Evolutionary conservation across 2,797 vertebrate genomes (phyloP).

Genomic region (Leucoraja ocellata): DNA sequence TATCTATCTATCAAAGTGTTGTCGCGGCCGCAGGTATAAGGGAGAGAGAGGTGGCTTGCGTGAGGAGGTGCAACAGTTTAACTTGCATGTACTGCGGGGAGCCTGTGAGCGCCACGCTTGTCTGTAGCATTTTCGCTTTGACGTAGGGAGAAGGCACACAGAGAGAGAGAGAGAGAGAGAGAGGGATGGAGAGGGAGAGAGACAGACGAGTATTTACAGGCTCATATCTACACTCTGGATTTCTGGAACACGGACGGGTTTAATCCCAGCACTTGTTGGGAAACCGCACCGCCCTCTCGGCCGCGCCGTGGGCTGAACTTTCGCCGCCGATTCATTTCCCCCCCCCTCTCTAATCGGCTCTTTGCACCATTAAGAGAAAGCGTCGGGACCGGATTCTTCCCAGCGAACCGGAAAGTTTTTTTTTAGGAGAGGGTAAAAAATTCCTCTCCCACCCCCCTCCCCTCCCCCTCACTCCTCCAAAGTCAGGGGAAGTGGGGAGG

Average conservation of each 20-base stretch:
- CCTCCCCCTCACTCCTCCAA: neutral
- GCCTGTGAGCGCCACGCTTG: slow-evolving; percentile 59
- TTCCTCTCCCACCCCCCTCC: neutral
- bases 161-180: too few species aligned
- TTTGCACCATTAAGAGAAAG: neutral
- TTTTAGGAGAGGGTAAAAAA: too few species aligned
- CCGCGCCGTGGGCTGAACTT: neutral
- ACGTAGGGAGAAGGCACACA: neutral
- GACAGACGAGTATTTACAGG: neutral
- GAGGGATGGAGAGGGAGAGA: too few species aligned
- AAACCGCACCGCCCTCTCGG: too few species aligned
- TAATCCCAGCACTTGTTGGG: too few species aligned
- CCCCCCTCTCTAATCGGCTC: too few species aligned
- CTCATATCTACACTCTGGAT: neutral
- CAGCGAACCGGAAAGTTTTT: neutral
- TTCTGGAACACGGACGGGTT: neutral
- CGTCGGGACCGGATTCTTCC: neutral
- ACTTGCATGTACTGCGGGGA: slow-evolving; percentile 46
- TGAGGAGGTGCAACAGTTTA: neutral
- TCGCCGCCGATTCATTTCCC: neutral
- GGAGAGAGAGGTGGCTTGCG: too few species aligned
- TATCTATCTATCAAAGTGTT: too few species aligned
- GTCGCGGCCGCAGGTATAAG: too few species aligned
- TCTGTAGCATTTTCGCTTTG: slow-evolving; percentile 37
- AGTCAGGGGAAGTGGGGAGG: neutral